phyloP scores from a whole-genome alignment of 2,888 invertebrate genomes.

The Eupithecia centaureata region DNA sequence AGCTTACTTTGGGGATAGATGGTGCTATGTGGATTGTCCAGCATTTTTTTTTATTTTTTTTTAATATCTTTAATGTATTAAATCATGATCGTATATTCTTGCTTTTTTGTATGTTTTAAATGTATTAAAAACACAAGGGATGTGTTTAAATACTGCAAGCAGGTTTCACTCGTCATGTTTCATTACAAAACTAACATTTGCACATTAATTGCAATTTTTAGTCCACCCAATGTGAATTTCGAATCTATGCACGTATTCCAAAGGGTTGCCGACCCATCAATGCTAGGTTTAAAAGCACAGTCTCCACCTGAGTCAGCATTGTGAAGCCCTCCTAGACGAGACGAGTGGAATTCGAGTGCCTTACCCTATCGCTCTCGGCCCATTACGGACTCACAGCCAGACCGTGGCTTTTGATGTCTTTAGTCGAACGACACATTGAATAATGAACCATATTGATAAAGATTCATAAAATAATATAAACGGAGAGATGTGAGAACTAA shows the following conservation, averaged over 20 bases:
- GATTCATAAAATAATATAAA: neutral
- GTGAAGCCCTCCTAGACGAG: slow-evolving; percentile 60
- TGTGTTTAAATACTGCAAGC: no score
- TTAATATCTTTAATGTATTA: no score
- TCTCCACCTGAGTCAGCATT: slow-evolving; percentile 57
- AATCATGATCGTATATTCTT: no score
- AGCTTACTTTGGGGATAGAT: no score
- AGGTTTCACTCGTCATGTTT: no score
- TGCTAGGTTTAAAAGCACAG: slow-evolving; percentile 49
- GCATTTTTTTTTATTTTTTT: no score
- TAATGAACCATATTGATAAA: slow-evolving; percentile 2
- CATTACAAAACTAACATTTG: no score
- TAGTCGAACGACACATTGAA: slow-evolving; percentile 4
- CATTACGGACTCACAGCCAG: slow-evolving; percentile 47
- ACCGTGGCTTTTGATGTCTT: slow-evolving; percentile 33
- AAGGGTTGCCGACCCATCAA: slow-evolving; percentile 53
- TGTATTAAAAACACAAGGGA: no score
- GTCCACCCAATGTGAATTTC: neutral
- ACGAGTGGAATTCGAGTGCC: slow-evolving; percentile 53
- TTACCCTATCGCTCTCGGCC: slow-evolving; percentile 56
- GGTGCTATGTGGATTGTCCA: no score
- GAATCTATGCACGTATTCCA: neutral
- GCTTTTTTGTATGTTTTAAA: no score
- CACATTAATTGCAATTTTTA: no score
- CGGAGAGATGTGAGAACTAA: neutral